Base-by-base conservation (phyloP, 2,888 invertebrate genomes). In the Euphydryas editha region DNA sequence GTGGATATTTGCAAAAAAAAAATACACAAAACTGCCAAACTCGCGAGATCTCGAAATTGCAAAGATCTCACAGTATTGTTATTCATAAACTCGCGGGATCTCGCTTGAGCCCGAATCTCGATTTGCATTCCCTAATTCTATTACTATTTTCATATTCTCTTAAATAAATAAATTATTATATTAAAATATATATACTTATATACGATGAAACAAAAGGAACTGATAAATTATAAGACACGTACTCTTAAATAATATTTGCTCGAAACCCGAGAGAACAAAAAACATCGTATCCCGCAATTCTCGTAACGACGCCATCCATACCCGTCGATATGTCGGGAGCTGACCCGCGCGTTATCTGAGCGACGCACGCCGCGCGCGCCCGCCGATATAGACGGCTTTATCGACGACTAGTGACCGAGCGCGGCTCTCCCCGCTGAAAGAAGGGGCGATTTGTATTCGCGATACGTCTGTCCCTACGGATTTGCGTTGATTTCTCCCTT, bases 251-350 rank as follows among this genome's bases (percentile, higher is more conserved):
- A 15, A 13, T 39, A 39, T 39, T 15, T 39, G 39, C 39, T 1
- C 39, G 39, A 39, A 39, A 39, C 10, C 39, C 15, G 39, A 39
- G 15, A 18, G 20, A 47, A 20, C 20, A 47, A 51, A 51, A 30
- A 51, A 24, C 7, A 30, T 24, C 51, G 24, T n/a, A 51, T 24
- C 24, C 24, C 15, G 21, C 51, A 51, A 15, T 51, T 24, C 51
- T 15, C n/a, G n/a, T n/a, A 13, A 11, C 49, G 13, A 11, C 46
- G 10, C 17, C 24, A 49, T 46, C 20, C 56, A 37, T 36, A 37
- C 37, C 37, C 56, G 56, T 55, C 62, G 42, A 62, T 62, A 56
- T 37, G 56, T 62, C 21, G 56, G 20, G 21, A 39, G 62, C 56
- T 62, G 47, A 62, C 56, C 62, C 21, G 42, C 46, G 47, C 13